phyloP scores from a whole-genome alignment of 2,888 invertebrate species.

The Drosophila subsilvestris region DNA sequence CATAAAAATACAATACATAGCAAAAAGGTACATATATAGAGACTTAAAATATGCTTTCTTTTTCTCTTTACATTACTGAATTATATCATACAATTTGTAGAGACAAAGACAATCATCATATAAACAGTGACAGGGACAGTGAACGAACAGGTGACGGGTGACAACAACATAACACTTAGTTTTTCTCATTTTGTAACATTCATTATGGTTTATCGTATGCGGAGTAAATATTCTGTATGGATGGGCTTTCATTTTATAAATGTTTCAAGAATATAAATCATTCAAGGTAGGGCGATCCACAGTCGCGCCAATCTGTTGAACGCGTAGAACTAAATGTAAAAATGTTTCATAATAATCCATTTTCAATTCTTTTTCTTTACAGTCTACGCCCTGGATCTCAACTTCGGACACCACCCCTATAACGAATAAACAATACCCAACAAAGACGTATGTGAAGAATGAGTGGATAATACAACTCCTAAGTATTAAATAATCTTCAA shows the following conservation, averaged over 20 bases:
- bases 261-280: neutral
- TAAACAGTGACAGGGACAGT: conserved; percentile 50
- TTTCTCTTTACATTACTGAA: conserved; percentile 23
- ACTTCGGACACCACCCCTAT: neutral
- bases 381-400: conserved; percentile 31
- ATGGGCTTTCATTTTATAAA: conserved; percentile 13
- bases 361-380: conserved; percentile 16
- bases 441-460: conserved; percentile 12
- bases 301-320: conserved; percentile 14
- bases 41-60: conserved; percentile 53
- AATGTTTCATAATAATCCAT: conserved; percentile 11
- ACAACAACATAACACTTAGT: conserved; percentile 67
- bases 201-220: conserved; percentile 9
- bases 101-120: conserved; percentile 37
- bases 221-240: conserved; percentile 14
- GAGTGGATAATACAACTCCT: conserved; percentile 2
- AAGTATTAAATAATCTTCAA: conserved; percentile 28
- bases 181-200: conserved; percentile 45
- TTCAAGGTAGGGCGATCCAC: neutral
- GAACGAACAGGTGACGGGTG: conserved; percentile 52
- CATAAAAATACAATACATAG: conserved; percentile 68
- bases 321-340: conserved; percentile 17
- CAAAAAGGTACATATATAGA: conserved; percentile 66
- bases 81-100: conserved; percentile 39
- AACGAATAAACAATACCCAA: conserved; percentile 5